Evolutionary conservation across 2,113 vertebrate species (phyloP), one percentile per base, ranked within the genome.

Genomic region (Lanius ludovicianus): DNA sequence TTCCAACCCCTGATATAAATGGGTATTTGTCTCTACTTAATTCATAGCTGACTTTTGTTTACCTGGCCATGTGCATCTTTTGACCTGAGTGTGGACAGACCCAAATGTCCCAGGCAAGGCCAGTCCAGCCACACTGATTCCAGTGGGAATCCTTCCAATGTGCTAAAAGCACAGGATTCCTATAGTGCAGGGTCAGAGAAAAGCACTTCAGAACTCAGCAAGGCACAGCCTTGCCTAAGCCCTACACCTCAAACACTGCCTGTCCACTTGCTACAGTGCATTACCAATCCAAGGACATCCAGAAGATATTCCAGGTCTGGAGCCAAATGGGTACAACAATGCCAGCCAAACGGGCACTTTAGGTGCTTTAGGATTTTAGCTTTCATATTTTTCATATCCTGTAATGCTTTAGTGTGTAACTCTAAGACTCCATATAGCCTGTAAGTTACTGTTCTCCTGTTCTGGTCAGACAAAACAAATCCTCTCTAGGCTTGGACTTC

Each of bases 221-320:
- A 55, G 81, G 3, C 5, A 31, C 27, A 81, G 47, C 24, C 11
- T 23, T 23, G 15, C 37, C 87, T 31, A 41, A n/a, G 18, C 22
- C 73, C 74, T 33, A 10, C 28, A 46, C 27, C 27, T 35, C 57
- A n/a, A 44, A 52, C 67, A 6, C 14, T 11, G 13, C 41, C 50
- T 33, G 47, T 5, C 47, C 42, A 6, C 68, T 53, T 20, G 35
- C 68, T 55, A 6, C 6, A 46, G 50, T 0, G 15, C 31, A 14
- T 13, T 10, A 12, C 22, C 44, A 39, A 10, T 1, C 3, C 2
- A 35, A 68, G 27, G 25, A 10, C 30, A 35, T 3, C 13, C 3
- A 0, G 14, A 49, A 25, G 41, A 37, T 86, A 77, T 18, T 47
- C 60, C 20, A 2, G 1, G 44, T 15, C 44, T 24, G 37, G 18